Conservation (phyloP, 2,888 invertebrate genomes). For the Notodonta ziczac region DNA sequence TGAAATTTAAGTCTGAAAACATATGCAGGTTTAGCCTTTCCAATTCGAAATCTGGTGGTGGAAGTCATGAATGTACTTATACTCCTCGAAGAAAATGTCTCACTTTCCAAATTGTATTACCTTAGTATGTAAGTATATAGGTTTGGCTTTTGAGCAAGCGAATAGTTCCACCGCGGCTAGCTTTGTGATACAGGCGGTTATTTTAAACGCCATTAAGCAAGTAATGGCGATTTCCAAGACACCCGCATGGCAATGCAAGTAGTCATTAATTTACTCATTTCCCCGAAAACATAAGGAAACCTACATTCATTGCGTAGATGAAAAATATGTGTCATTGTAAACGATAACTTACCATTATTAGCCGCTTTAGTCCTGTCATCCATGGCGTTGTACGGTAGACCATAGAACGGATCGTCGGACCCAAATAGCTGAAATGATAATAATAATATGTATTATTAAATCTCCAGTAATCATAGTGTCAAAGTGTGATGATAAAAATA, state of each 20-base stretch:
- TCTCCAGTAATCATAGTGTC: constrained; percentile 6
- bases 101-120: not conserved
- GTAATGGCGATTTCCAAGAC: constrained; percentile 24
- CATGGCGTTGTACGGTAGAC: constrained; percentile 67
- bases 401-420: constrained; percentile 81
- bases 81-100: not conserved
- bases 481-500: constrained; percentile 9
- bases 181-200: constrained; percentile 9
- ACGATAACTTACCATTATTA: constrained; percentile 66
- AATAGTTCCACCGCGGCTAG: not conserved
- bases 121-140: not conserved
- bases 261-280: not conserved
- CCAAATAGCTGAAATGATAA: constrained; percentile 73
- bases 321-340: not conserved
- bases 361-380: constrained; percentile 67
- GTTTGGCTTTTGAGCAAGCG: constrained; percentile 8
- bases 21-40: constrained; percentile 36
- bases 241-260: constrained; percentile 12
- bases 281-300: not conserved
- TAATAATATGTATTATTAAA: constrained; percentile 9
- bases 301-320: not conserved
- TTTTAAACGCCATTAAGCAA: constrained; percentile 20
- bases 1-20: constrained; percentile 60
- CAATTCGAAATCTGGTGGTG: constrained; percentile 28
- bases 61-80: constrained; percentile 16